A percentile compares a stretch with the other conserved stretches of the same genome.
phyloP scores from a whole-genome alignment of 2,888 invertebrate species.

The Monopis laevigella region DNA sequence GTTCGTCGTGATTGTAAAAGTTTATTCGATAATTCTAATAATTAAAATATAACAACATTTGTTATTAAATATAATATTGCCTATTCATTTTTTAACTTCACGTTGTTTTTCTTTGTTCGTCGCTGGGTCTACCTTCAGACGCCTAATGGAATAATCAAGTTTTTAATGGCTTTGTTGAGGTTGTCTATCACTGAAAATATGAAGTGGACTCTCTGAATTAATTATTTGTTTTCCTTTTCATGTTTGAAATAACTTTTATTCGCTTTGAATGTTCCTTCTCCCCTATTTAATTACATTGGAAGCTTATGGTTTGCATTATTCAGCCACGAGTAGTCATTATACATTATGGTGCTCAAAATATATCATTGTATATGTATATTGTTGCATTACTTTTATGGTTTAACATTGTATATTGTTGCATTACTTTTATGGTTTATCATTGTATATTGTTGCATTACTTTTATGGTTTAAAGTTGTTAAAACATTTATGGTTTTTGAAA shows the following conservation, averaged over 20 bases:
- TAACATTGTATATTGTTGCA: constrained; percentile 10
- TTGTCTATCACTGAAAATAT: too few species aligned
- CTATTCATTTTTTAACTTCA: too few species aligned
- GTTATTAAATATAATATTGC: too few species aligned
- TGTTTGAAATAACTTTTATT: too few species aligned
- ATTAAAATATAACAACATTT: neutral
- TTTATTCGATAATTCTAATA: neutral
- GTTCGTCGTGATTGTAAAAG: neutral
- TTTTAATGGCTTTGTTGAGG: too few species aligned
- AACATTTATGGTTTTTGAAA: constrained; percentile 9
- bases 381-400: constrained; percentile 8
- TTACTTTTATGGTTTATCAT: constrained; percentile 7
- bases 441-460: constrained; percentile 9
- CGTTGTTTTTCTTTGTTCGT: too few species aligned
- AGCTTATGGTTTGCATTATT: neutral
- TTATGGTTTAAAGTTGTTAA: neutral
- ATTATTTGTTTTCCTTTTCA: too few species aligned
- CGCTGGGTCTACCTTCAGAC: too few species aligned
- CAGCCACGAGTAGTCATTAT: constrained; percentile 10
- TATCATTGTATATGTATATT: constrained; percentile 27
- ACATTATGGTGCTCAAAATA: constrained; percentile 35
- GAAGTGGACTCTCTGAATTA: too few species aligned
- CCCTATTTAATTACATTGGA: too few species aligned
- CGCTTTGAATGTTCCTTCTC: too few species aligned
- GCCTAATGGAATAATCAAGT: too few species aligned